These are phyloP conservation scores for Xestia ashworthii DNA, from an alignment of 2,888 invertebrate genomes.

Conservation along the genomic window DNA sequence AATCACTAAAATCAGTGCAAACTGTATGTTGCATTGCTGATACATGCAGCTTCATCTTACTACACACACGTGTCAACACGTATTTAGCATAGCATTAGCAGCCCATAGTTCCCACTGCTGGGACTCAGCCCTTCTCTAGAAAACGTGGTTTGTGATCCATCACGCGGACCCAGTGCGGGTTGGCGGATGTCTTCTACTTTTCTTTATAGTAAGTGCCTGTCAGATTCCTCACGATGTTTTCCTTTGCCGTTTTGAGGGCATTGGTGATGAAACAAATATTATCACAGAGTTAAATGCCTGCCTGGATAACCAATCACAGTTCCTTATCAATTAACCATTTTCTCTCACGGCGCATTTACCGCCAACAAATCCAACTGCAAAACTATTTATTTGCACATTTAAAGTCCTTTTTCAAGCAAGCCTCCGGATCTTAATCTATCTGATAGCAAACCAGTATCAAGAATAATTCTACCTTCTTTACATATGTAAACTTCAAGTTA, in stretches of 20 bases:
- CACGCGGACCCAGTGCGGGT: neutral
- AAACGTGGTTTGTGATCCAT: neutral
- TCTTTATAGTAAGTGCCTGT: neutral
- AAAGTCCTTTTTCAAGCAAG: constrained; percentile 2
- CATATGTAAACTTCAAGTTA: constrained; percentile 49
- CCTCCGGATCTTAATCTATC: constrained; percentile 25
- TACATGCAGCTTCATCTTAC: neutral
- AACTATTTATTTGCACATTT: constrained; percentile 12
- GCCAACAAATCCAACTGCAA: neutral
- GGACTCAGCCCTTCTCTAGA: neutral
- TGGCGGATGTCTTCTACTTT: neutral
- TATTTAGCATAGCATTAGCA: neutral
- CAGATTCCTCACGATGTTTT: neutral
- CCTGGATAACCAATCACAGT: neutral
- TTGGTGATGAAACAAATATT: neutral
- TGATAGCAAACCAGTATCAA: constrained; percentile 46
- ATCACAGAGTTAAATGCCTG: neutral
- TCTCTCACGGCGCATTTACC: neutral
- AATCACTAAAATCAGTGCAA: neutral
- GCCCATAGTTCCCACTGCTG: neutral
- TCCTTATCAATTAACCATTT: neutral
- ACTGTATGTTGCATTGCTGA: neutral
- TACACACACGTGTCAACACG: neutral
- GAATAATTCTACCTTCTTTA: constrained; percentile 33
- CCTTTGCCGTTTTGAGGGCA: neutral